Percentiles rank a stretch among this genome's conserved stretches.
Conservation (phyloP, 2,888 invertebrate species). For the Melikaiella ostensackeni region DNA sequence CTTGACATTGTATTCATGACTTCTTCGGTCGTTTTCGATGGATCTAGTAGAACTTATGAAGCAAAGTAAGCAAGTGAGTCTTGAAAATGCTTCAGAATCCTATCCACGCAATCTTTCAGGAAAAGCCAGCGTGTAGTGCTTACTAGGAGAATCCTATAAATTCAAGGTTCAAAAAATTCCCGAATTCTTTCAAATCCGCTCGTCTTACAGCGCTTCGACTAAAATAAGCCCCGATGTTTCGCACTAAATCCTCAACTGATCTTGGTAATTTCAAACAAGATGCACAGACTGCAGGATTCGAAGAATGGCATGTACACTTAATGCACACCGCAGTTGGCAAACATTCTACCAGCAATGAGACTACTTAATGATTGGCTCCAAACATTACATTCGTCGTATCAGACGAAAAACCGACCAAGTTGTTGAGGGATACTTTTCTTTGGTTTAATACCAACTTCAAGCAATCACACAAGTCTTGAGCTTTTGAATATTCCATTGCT, state of each 20-base stretch:
- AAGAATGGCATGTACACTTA: slow-evolving; percentile 65
- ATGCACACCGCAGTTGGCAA: too few relatives aligned
- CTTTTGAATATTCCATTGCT: slow-evolving; percentile 7
- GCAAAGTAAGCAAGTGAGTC: too few relatives aligned
- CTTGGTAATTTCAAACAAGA: slow-evolving; percentile 68
- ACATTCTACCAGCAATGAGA: slow-evolving; percentile 40
- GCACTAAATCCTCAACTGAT: slow-evolving; percentile 44
- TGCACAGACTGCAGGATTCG: slow-evolving; percentile 54
- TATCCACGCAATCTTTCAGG: slow-evolving; percentile 65
- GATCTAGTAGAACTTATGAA: too few relatives aligned
- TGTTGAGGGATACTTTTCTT: slow-evolving; percentile 58
- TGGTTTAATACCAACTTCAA: slow-evolving; percentile 49
- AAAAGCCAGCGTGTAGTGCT: slow-evolving; percentile 67
- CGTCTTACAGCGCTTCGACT: slow-evolving; percentile 54
- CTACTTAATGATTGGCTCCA: slow-evolving; percentile 47
- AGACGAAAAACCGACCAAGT: slow-evolving; percentile 61
- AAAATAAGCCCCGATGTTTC: slow-evolving; percentile 63
- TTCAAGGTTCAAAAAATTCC: slow-evolving; percentile 50
- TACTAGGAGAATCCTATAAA: slow-evolving; percentile 62
- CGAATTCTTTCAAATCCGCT: slow-evolving; percentile 68
- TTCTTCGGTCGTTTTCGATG: too few relatives aligned
- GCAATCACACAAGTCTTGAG: slow-evolving; percentile 46
- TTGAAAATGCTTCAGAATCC: too few relatives aligned
- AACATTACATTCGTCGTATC: slow-evolving; percentile 67
- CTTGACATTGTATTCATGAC: too few relatives aligned